These are phyloP conservation scores for Ectemnius continuus DNA, from an alignment of 2,888 invertebrate species.

Conservation along the genomic window DNA sequence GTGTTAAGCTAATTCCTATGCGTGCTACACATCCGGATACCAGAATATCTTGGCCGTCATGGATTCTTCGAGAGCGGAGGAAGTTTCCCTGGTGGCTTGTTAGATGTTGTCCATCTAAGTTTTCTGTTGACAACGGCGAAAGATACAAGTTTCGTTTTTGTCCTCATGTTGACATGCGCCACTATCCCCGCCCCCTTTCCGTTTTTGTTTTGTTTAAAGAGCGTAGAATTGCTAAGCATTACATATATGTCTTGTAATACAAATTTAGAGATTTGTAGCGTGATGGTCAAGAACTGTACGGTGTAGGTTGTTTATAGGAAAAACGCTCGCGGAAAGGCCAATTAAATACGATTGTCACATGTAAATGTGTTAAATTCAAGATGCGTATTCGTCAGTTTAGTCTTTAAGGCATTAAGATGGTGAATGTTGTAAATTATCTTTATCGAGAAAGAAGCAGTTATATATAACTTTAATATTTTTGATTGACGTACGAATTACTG, in stretches of 20 bases:
- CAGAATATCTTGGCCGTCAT: too few species aligned
- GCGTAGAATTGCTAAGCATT: conserved; percentile 51
- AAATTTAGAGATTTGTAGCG: conserved; percentile 70
- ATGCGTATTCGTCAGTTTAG: conserved; percentile 66
- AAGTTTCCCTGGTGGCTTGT: conserved; percentile 17
- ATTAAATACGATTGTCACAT: conserved; percentile 57
- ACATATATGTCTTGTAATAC: conserved; percentile 59
- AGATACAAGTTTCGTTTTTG: conserved; percentile 41
- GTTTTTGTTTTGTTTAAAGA: conserved; percentile 32
- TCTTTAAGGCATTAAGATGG: conserved; percentile 42
- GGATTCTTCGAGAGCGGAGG: background rate
- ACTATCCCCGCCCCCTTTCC: conserved; percentile 23
- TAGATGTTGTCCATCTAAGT: conserved; percentile 60
- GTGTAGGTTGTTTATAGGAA: conserved; percentile 64
- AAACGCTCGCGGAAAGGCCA: conserved; percentile 57
- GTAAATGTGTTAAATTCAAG: conserved; percentile 60
- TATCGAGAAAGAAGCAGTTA: conserved; percentile 56
- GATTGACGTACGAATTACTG: conserved; percentile 66
- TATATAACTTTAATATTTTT: conserved; percentile 69
- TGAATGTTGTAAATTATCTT: conserved; percentile 73
- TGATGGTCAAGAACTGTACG: conserved; percentile 57
- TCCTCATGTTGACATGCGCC: conserved; percentile 46
- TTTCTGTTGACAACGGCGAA: conserved; percentile 57
- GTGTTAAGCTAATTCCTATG: too few species aligned
- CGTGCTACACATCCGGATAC: too few species aligned